A percentile compares a stretch with the other conserved stretches of the same genome.
Conservation (phyloP, 30 jellyfish, hydroid and myxozoan species). For the Aurelia coerulea region DNA sequence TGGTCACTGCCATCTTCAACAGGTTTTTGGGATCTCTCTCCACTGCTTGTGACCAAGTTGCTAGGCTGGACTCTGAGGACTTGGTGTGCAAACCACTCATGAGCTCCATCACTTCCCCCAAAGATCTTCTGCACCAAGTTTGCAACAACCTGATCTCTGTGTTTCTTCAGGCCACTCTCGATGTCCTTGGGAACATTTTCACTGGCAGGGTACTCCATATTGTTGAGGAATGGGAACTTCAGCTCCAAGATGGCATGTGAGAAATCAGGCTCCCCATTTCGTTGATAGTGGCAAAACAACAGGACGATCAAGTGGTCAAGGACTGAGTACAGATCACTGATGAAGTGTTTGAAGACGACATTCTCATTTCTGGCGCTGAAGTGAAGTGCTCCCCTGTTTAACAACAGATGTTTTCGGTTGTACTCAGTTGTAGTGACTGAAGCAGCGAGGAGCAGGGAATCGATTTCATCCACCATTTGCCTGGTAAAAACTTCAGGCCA, state of each 20-base stretch:
- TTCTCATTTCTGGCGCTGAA: constrained; percentile 66
- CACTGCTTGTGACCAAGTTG: constrained; percentile 38
- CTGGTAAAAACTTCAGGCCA: constrained; percentile 67
- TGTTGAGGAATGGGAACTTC: constrained; percentile 54
- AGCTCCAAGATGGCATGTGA: constrained; percentile 50
- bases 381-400: constrained; percentile 65
- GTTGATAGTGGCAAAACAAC: constrained; percentile 61
- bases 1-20: constrained; percentile 71
- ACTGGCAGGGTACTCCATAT: constrained; percentile 46
- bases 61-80: constrained; percentile 44
- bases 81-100: constrained; percentile 42
- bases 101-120: constrained; percentile 39
- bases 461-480: constrained; percentile 63
- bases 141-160: constrained; percentile 37
- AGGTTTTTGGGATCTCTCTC: constrained; percentile 45
- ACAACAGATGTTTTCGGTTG: constrained; percentile 53
- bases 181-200: constrained; percentile 44
- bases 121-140: constrained; percentile 33
- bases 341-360: constrained; percentile 62
- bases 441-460: constrained; percentile 59
- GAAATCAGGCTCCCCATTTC: constrained; percentile 71
- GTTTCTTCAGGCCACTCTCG: constrained; percentile 55
- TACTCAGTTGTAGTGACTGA: constrained; percentile 57
- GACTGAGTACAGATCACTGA: constrained; percentile 45
- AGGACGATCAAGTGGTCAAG: constrained; percentile 57